These are phyloP conservation scores for Lacerta bilineata DNA, from an alignment of 2,797 vertebrate genomes.

Conservation along the genomic window DNA sequence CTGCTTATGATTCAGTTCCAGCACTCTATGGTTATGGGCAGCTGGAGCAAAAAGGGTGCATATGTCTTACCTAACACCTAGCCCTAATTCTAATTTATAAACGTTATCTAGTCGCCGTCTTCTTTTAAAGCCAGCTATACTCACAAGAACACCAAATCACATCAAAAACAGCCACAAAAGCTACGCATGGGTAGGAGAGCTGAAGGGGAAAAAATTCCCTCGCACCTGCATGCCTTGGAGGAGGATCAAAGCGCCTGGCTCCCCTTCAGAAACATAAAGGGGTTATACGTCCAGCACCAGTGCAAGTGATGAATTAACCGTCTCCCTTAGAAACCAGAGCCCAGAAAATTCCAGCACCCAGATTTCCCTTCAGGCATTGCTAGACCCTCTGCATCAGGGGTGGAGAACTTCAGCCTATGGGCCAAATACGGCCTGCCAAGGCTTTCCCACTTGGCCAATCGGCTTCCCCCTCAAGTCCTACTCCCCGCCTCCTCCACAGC, in stretches of 20 bases:
- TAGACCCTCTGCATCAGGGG: background rate
- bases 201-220: background rate
- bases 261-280: background rate
- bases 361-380: background rate
- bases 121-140: background rate
- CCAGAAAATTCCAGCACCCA: background rate
- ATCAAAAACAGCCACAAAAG: constrained; percentile 19
- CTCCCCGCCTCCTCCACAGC: background rate
- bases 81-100: constrained; percentile 30
- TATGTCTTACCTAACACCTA: constrained; percentile 9
- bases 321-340: background rate
- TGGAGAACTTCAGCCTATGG: background rate
- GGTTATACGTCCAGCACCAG: background rate
- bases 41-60: background rate
- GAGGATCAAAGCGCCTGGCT: background rate
- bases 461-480: background rate
- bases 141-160: constrained; percentile 20
- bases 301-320: background rate
- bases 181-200: background rate
- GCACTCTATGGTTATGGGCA: background rate
- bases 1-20: background rate
- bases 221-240: background rate
- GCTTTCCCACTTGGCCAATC: background rate
- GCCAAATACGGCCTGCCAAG: background rate
- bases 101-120: background rate